These are phyloP conservation scores for Tetrax tetrax DNA, from an alignment of 2,113 vertebrate genomes.

Conservation along the genomic window DNA sequence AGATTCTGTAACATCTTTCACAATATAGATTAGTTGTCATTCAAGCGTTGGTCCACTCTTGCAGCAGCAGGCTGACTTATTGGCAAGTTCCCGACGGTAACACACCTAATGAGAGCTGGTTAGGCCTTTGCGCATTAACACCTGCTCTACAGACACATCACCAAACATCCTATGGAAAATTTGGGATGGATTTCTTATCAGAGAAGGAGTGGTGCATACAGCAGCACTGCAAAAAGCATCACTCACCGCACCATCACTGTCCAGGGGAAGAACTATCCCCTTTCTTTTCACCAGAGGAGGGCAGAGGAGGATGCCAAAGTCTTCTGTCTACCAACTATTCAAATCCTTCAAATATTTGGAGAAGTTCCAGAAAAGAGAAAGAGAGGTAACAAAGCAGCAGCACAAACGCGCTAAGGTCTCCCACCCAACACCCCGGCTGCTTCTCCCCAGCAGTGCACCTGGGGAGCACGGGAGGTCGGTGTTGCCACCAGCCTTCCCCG, in stretches of 20 bases:
- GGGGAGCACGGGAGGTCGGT: accelerated
- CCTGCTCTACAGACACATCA: neutral
- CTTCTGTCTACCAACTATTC: neutral
- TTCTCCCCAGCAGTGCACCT: accelerated
- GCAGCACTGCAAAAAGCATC: neutral
- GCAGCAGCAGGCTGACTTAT: neutral
- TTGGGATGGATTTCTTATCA: neutral
- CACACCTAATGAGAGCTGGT: neutral
- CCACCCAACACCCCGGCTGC: neutral
- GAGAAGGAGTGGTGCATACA: neutral
- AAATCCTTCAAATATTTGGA: neutral
- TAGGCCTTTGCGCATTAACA: neutral
- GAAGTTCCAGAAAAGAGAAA: neutral
- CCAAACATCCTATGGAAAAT: neutral
- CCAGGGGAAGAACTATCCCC: neutral
- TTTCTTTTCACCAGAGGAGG: neutral
- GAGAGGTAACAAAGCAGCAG: neutral
- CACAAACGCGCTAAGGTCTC: neutral
- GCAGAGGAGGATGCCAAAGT: accelerated
- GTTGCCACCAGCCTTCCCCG: accelerated
- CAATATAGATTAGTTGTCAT: conserved; percentile 38
- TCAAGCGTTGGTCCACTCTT: neutral
- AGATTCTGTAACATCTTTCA: neutral
- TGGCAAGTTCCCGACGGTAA: neutral
- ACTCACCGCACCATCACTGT: neutral